Evolutionary conservation across 2,888 invertebrate genomes (phyloP), one percentile per base, ranked within the genome.

Genomic region (Helleia helle): DNA sequence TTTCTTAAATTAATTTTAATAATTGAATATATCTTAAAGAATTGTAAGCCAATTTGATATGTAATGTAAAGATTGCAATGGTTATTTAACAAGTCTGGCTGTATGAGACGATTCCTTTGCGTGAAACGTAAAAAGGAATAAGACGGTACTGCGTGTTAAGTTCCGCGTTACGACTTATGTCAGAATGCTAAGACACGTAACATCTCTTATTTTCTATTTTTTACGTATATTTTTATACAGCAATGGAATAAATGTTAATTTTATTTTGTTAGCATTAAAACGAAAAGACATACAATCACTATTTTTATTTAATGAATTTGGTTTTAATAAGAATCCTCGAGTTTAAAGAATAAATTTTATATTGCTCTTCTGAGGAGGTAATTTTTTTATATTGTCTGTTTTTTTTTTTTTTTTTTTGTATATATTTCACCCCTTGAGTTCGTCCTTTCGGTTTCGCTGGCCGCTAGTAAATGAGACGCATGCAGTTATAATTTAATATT

Each of bases 201-300:
- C 59, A 58, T 58, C 67, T 55, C 56, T 62, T 69, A 65, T 74
- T 76, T 77, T 76, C 74, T 75, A 79, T 44, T 76, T 74, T 74
- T 77, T 79, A 80, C 72, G 73, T 80, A 81, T 84, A 80, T 83
- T 81, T 83, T 81, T 83, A 80, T 83, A 83, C 79, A 80, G 73
- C 71, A 56, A 75, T 74, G 74, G 69, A 80, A 81, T 83, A 79
- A 75, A 77, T 79, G 75, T 77, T 80, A 80, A 76, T 80, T 80
- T 79, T 73, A 81, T 76, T 83, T 76, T 83, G 79, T 84, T 84
- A 84, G 83, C 80, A 83, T 83, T 81, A 83, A 83, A 84, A 76
- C 71, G 60, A 81, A 81, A 83, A 83, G 81, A 84, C 81, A 83
- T 79, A 72, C 72, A 68, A 71, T 66, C 70, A 72, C 67, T 73